Evolutionary conservation across 1,140 invertebrate genomes (phyloP).

Genomic region (Eufriesea mexicana): DNA sequence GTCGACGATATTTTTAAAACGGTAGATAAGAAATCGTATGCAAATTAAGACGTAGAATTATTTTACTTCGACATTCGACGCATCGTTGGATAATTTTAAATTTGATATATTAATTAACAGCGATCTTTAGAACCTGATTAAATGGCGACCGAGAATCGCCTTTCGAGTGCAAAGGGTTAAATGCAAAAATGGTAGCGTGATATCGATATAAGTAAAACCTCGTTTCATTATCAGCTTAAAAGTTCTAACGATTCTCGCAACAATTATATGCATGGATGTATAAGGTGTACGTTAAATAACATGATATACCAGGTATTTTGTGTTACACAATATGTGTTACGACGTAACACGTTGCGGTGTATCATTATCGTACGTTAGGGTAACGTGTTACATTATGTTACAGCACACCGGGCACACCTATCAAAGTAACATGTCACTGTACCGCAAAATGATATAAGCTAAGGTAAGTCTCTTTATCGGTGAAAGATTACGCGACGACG

Average conservation of each 20-base stretch:
- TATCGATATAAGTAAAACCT: too few species aligned
- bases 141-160: too few species aligned
- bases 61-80: too few species aligned
- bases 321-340: conserved; percentile 12
- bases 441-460: conserved; percentile 8
- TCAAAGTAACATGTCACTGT: conserved; percentile 9
- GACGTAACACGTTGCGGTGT: not conserved
- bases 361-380: conserved; percentile 36
- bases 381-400: conserved; percentile 18
- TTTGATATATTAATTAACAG: too few species aligned
- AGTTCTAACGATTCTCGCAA: not conserved
- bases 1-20: too few species aligned
- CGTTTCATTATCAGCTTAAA: too few species aligned
- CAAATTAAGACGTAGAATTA: too few species aligned
- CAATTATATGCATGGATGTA: not conserved
- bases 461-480: not conserved
- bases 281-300: not conserved
- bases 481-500: not conserved
- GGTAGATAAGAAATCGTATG: too few species aligned
- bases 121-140: too few species aligned
- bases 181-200: too few species aligned
- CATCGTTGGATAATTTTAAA: too few species aligned
- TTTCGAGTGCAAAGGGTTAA: too few species aligned
- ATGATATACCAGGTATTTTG: not conserved
- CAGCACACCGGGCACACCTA: not conserved